Conservation (phyloP, 2,113 vertebrate genomes). For the Vulpes ferrilata region DNA sequence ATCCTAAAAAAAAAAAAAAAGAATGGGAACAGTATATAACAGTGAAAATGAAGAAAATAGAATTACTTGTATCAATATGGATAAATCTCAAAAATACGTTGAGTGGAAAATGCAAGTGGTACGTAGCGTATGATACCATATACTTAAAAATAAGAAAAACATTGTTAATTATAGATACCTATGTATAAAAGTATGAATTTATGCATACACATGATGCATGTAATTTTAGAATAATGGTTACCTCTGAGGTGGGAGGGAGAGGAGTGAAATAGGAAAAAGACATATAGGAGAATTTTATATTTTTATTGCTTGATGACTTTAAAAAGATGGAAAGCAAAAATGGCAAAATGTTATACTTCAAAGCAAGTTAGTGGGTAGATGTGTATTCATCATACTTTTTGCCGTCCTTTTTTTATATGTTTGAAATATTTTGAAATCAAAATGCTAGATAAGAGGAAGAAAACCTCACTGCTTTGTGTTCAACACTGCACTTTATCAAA, state of each 20-base stretch:
- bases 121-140: not conserved
- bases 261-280: not conserved
- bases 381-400: not conserved
- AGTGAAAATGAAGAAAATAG: too few relatives aligned
- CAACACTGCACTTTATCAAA: not conserved
- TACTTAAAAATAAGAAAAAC: not conserved
- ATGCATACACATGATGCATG: not conserved
- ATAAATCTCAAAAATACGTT: not conserved
- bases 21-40: too few relatives aligned
- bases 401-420: not conserved
- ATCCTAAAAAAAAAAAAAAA: too few relatives aligned
- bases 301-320: not conserved
- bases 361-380: not conserved
- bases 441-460: not conserved
- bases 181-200: not conserved
- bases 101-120: not conserved
- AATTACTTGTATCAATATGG: too few relatives aligned
- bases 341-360: not conserved
- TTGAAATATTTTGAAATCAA: constrained; percentile 15
- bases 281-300: not conserved
- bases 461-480: not conserved
- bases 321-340: not conserved
- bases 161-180: not conserved
- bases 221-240: not conserved
- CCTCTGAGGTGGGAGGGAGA: not conserved